Percentiles rank a stretch among this genome's conserved stretches.
These are phyloP conservation scores for Laticauda laticaudata DNA, from an alignment of 2,113 vertebrate species.

Conservation along the genomic window DNA sequence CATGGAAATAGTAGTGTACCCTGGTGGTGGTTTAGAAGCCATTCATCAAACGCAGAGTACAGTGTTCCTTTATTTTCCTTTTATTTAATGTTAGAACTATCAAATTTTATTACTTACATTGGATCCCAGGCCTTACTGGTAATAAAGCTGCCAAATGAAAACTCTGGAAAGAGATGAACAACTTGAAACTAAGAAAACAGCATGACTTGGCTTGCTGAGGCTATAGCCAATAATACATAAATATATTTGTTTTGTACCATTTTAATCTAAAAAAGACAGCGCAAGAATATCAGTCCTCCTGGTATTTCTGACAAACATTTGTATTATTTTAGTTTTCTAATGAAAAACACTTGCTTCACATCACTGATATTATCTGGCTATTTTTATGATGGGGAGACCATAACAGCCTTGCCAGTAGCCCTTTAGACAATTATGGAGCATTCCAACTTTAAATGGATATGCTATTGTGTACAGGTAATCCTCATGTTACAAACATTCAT, in stretches of 20 bases:
- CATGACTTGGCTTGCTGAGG: background rate
- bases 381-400: background rate
- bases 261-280: background rate
- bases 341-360: background rate
- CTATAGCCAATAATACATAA: background rate
- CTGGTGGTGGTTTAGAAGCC: slow-evolving; percentile 30
- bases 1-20: slow-evolving; percentile 46
- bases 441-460: background rate
- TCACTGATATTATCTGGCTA: background rate
- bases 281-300: background rate
- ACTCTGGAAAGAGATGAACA: background rate
- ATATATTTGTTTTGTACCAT: slow-evolving; percentile 6
- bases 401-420: background rate
- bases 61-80: background rate
- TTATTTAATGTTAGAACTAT: slow-evolving; percentile 26
- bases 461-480: no score
- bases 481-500: no score
- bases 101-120: slow-evolving; percentile 45
- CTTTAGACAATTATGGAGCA: background rate
- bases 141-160: slow-evolving; percentile 35
- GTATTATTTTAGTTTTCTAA: background rate
- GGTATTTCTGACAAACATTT: background rate
- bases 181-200: slow-evolving; percentile 25
- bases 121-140: slow-evolving; percentile 26
- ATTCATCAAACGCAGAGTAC: slow-evolving; percentile 30